Percentiles rank a stretch among this genome's conserved stretches.
Conservation (phyloP, 2,113 vertebrate genomes). For the Alethe castanea region DNA sequence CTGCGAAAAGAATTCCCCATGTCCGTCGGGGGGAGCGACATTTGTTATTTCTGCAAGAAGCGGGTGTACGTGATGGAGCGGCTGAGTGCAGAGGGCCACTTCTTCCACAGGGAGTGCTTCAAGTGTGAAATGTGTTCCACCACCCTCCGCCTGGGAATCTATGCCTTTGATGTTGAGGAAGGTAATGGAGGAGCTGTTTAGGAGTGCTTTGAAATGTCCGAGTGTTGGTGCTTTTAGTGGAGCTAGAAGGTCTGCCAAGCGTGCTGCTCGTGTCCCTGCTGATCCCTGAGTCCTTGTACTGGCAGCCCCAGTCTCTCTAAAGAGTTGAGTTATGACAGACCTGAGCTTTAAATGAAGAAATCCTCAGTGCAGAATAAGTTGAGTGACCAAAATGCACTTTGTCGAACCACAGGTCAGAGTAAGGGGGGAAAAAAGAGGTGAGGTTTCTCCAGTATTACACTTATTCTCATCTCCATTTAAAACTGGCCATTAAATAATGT, state of each 20-base stretch:
- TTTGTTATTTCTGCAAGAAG: conserved; percentile 87
- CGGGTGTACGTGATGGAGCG: conserved; percentile 93
- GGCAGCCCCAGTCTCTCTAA: not conserved
- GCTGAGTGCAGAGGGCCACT: conserved; percentile 89
- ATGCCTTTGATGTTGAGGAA: conserved; percentile 87
- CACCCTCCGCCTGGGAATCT: conserved; percentile 82
- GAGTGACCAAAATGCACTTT: not conserved
- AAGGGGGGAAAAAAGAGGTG: rapidly evolving
- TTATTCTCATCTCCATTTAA: not conserved
- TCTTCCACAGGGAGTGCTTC: conserved; percentile 96
- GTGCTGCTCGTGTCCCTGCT: not conserved
- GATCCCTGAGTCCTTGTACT: not conserved
- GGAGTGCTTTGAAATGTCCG: not conserved
- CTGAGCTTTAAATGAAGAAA: not conserved
- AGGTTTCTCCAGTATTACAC: not conserved
- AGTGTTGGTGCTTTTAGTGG: not conserved
- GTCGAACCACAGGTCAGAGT: not conserved
- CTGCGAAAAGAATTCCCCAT: conserved; percentile 77
- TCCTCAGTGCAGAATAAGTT: not conserved
- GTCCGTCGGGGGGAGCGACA: conserved; percentile 85
- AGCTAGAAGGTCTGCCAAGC: not conserved
- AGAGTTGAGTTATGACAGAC: not conserved
- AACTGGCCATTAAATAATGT: not conserved
- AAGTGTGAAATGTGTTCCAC: conserved; percentile 85
- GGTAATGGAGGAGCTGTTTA: conserved; percentile 68